phyloP scores from a whole-genome alignment of 1,140 invertebrate species.

The Tyrophagus putrescentiae region DNA sequence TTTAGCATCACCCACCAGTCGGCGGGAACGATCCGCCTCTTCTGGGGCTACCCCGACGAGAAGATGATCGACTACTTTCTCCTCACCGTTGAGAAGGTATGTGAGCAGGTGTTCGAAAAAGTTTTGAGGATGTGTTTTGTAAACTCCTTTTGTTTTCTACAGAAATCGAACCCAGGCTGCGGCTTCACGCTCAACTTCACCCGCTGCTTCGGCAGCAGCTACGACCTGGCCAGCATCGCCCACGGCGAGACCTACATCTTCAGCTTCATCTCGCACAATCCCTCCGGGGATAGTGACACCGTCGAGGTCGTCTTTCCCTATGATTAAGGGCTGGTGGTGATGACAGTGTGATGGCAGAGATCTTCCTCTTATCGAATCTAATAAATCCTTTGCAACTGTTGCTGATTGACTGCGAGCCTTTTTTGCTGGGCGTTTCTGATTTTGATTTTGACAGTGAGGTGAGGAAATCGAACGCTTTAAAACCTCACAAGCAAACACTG shows the following conservation, averaged over 20 bases:
- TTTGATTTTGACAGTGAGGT: too few species aligned
- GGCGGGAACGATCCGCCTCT: not conserved
- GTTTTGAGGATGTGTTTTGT: not conserved
- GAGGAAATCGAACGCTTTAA: too few species aligned
- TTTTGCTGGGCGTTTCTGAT: too few species aligned
- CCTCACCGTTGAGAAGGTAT: conserved; percentile 5
- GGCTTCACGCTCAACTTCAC: conserved; percentile 6
- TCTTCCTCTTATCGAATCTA: not conserved
- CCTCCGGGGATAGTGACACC: not conserved
- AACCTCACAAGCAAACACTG: too few species aligned
- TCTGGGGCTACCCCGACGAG: not conserved
- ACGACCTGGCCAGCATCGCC: not conserved
- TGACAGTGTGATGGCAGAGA: not conserved
- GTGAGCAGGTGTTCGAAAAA: not conserved
- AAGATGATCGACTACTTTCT: conserved; percentile 6
- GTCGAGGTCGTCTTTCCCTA: not conserved
- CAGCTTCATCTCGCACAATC: conserved; percentile 1
- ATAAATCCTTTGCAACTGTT: too few species aligned
- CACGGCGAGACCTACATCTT: not conserved
- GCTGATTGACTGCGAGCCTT: too few species aligned
- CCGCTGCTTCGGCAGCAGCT: not conserved
- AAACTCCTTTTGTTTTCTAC: not conserved
- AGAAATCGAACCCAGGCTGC: conserved; percentile 7
- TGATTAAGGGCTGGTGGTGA: not conserved
- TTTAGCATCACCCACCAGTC: not conserved